phyloP scores from a whole-genome alignment of 2,888 invertebrate genomes.

The Trachelus iudaicus region DNA sequence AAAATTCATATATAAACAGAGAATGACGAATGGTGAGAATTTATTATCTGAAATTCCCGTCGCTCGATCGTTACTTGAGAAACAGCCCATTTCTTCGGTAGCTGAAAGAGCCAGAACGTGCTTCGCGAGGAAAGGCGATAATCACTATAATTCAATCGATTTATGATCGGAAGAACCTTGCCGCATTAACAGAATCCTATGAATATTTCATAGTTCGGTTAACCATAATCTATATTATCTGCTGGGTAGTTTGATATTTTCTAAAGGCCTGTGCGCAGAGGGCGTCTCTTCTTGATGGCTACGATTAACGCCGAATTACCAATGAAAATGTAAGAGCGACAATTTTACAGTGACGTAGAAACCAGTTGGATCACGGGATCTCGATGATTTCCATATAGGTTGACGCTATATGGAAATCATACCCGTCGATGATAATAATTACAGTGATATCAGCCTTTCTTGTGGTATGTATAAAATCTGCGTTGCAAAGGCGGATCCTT shows the following conservation, averaged over 20 bases:
- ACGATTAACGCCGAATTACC: constrained; percentile 1
- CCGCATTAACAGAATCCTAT: constrained; percentile 35
- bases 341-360: not conserved
- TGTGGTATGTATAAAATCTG: not conserved
- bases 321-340: not conserved
- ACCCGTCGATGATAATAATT: not conserved
- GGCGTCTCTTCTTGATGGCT: not conserved
- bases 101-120: not conserved
- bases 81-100: not conserved
- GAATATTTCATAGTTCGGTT: constrained; percentile 30
- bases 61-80: not conserved
- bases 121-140: constrained; percentile 31
- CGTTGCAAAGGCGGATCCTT: not conserved
- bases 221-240: constrained; percentile 19
- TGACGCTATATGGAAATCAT: not conserved
- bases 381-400: not conserved
- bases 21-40: not conserved
- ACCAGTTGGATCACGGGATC: not conserved
- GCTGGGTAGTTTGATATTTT: not conserved
- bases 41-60: not conserved
- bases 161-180: constrained; percentile 36
- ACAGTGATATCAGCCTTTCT: not conserved
- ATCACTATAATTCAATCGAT: constrained; percentile 39
- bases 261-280: not conserved
- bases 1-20: not conserved